Evolutionary conservation across 2,888 invertebrate species (phyloP).

Genomic region (Idaea aversata): DNA sequence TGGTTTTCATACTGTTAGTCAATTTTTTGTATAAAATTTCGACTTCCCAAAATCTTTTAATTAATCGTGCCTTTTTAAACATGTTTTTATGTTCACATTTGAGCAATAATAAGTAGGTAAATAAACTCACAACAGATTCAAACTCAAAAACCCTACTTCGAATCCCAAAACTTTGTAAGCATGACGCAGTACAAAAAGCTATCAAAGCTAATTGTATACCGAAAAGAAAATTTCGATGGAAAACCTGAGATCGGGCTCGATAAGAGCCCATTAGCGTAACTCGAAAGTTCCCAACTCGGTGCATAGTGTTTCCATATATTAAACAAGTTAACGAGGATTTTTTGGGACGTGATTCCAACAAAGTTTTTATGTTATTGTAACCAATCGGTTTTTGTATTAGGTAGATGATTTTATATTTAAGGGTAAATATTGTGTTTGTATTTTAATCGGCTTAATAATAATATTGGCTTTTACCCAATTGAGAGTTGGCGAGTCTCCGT

Average conservation of each 20-base stretch:
- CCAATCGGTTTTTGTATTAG: background rate
- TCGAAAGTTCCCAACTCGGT: constrained; percentile 62
- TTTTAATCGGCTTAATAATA: no score
- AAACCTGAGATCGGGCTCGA: constrained; percentile 58
- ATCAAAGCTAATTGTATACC: constrained; percentile 74
- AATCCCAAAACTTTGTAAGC: constrained; percentile 38
- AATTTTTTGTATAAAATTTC: no score
- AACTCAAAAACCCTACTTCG: constrained; percentile 3
- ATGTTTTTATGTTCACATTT: no score
- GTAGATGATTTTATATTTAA: no score
- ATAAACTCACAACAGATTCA: background rate
- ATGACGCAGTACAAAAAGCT: constrained; percentile 71
- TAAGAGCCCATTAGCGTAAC: constrained; percentile 69
- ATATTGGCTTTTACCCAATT: no score
- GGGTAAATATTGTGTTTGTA: no score
- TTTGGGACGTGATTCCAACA: constrained; percentile 28
- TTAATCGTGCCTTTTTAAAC: no score
- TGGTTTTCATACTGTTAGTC: no score
- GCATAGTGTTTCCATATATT: constrained; percentile 34
- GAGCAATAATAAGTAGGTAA: background rate
- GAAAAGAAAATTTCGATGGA: constrained; percentile 70
- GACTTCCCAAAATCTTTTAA: no score
- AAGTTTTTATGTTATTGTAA: background rate
- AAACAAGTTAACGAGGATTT: constrained; percentile 49
- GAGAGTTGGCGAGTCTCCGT: no score